phyloP scores from a whole-genome alignment of 2,888 invertebrate species.

The Agapostemon virescens region DNA sequence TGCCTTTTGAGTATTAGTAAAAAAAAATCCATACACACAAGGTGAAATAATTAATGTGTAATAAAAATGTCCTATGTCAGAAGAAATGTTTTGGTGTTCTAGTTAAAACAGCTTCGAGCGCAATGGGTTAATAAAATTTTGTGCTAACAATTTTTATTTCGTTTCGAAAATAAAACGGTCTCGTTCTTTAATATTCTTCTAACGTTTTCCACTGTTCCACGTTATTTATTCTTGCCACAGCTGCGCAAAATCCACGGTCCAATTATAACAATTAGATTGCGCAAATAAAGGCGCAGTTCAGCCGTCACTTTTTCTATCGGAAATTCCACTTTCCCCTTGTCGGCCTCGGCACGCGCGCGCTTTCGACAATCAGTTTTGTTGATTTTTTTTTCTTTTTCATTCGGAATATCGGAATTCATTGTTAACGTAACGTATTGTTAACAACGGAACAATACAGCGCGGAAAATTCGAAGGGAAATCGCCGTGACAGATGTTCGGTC shows the following conservation, averaged over 20 bases:
- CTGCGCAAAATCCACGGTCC: neutral
- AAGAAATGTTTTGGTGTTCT: too few relatives aligned
- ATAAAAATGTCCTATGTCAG: too few relatives aligned
- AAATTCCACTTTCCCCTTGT: neutral
- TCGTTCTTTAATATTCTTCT: neutral
- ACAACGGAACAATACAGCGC: conserved; percentile 59
- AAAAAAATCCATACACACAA: too few relatives aligned
- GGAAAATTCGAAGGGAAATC: conserved; percentile 37
- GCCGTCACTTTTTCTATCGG: neutral
- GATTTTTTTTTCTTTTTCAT: too few relatives aligned
- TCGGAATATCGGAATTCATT: neutral
- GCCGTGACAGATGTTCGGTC: conserved; percentile 53
- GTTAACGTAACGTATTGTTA: too few relatives aligned
- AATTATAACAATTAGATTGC: neutral
- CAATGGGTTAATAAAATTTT: too few relatives aligned
- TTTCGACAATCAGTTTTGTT: neutral
- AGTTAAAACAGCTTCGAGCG: too few relatives aligned
- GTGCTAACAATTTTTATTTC: neutral
- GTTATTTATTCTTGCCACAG: neutral
- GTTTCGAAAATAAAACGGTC: neutral
- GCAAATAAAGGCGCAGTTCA: neutral
- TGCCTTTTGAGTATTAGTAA: too few relatives aligned
- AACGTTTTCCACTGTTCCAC: neutral
- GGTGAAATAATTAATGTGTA: too few relatives aligned
- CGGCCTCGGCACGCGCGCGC: neutral